Conservation (phyloP, 2,113 vertebrate genomes). For the Sinocyclocheilus rhinocerous region DNA sequence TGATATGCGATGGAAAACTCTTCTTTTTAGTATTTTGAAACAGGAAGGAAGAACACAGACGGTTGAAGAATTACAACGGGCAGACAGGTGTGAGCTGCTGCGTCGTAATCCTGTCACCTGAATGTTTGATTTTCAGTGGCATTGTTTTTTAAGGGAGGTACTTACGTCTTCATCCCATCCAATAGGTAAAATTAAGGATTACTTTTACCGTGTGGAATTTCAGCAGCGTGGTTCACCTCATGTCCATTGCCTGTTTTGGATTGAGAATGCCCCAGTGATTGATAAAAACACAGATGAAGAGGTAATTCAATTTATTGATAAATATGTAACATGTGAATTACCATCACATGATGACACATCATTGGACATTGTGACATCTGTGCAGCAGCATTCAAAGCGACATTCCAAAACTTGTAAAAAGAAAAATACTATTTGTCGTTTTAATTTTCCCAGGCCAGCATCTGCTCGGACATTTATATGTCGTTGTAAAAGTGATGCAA, state of each 20-base stretch:
- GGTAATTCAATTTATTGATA: background rate
- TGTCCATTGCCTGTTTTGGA: slow-evolving; percentile 1
- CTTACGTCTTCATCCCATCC: slow-evolving; percentile 8
- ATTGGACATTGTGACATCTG: no score
- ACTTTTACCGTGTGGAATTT: background rate
- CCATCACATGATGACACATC: no score
- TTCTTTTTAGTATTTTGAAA: slow-evolving; percentile 18
- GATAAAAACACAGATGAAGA: background rate
- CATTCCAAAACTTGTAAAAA: no score
- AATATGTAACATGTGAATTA: background rate
- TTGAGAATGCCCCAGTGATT: background rate
- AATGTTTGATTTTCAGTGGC: slow-evolving; percentile 18
- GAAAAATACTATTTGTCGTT: no score
- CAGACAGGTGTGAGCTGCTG: background rate
- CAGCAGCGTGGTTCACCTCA: background rate
- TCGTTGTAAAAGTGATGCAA: no score
- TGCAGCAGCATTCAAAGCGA: no score
- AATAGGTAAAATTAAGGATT: slow-evolving; percentile 6
- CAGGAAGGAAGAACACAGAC: background rate
- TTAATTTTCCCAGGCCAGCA: no score
- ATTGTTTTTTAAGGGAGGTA: background rate
- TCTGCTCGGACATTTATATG: no score
- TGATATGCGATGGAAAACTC: slow-evolving; percentile 38
- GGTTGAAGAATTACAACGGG: background rate
- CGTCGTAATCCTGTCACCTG: background rate